These are phyloP conservation scores for Otolemur crassicaudatus DNA, from an alignment of 2,797 vertebrate genomes.

Conservation along the genomic window DNA sequence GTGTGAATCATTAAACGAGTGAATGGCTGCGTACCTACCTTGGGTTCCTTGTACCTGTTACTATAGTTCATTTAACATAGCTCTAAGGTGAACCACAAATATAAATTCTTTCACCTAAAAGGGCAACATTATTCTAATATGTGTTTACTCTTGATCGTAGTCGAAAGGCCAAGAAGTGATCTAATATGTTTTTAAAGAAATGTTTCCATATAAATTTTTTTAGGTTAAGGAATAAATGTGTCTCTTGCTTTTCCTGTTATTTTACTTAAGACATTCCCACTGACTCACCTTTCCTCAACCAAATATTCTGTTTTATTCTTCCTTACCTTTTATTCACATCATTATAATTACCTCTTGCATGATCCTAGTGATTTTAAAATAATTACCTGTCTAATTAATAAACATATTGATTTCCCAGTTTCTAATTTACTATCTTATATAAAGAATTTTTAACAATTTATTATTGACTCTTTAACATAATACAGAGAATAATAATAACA, in stretches of 20 bases:
- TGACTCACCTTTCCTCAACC: neutral
- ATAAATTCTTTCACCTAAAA: neutral
- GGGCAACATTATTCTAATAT: neutral
- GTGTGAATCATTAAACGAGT: neutral
- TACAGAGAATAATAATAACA: too few relatives aligned
- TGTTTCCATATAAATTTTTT: neutral
- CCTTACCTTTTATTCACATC: conserved; percentile 27
- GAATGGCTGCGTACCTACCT: neutral
- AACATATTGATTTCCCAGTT: neutral
- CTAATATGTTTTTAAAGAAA: conserved; percentile 50
- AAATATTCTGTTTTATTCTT: conserved; percentile 27
- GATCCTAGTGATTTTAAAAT: neutral
- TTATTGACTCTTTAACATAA: neutral
- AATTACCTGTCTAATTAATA: neutral
- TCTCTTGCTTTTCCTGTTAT: conserved; percentile 20
- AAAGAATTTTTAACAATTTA: conserved; percentile 6
- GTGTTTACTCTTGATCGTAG: neutral
- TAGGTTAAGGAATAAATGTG: neutral
- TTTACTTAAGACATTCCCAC: neutral
- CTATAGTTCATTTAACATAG: conserved; percentile 13
- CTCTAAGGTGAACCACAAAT: conserved; percentile 24
- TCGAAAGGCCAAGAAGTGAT: neutral
- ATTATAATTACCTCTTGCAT: neutral
- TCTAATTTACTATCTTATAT: neutral
- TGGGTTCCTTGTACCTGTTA: neutral